Percentiles rank a stretch among this genome's conserved stretches.
Conservation (phyloP, 2,113 vertebrate species). For the Rhinogobius similis region DNA sequence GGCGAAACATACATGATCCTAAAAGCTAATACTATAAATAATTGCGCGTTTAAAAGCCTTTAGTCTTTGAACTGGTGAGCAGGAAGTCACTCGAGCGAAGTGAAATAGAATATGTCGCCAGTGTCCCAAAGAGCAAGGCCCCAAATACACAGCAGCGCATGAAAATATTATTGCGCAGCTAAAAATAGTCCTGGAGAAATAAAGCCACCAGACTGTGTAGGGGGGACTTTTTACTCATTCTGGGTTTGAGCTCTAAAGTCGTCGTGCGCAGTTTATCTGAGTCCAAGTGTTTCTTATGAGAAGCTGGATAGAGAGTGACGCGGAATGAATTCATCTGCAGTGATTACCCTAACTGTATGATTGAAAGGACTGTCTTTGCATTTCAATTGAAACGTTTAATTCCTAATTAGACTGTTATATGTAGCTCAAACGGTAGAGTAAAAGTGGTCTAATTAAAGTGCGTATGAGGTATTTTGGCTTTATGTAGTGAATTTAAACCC, state of each 20-base stretch:
- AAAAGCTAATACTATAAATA: slow-evolving; percentile 14
- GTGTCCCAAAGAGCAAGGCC: neutral
- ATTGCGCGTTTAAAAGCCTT: neutral
- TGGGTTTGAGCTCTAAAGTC: neutral
- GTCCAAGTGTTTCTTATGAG: neutral
- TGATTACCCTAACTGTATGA: no score
- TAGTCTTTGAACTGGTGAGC: neutral
- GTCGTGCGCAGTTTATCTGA: no score
- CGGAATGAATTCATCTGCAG: neutral
- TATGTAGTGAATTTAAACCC: no score
- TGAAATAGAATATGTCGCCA: neutral
- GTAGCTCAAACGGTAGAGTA: no score
- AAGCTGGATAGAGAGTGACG: neutral
- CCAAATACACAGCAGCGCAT: neutral
- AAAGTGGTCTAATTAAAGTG: no score
- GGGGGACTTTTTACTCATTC: neutral
- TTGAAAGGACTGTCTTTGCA: no score
- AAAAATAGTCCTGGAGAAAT: neutral
- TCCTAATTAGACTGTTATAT: no score
- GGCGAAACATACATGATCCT: neutral
- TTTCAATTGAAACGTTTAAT: no score
- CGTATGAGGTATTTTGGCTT: no score
- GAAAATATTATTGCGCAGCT: slow-evolving; percentile 5
- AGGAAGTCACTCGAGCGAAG: neutral
- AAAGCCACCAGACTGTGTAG: neutral